Evolutionary conservation across 2,797 vertebrate genomes (phyloP), one percentile per base, ranked within the genome.

Genomic region (Spondyliosoma cantharus): DNA sequence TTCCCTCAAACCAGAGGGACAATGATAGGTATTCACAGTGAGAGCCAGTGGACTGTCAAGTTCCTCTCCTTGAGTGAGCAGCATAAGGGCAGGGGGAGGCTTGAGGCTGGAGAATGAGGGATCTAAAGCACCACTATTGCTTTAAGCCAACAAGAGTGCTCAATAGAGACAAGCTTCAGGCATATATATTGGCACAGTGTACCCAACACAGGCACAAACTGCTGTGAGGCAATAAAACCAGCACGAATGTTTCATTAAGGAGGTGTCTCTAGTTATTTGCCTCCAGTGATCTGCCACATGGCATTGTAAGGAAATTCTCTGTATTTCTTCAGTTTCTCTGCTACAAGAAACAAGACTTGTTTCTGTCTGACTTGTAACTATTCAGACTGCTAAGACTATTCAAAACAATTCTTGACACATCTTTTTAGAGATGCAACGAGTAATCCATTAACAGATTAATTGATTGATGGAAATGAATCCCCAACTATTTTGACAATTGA

Each of bases 21-120:
- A 95, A 95, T 93, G 93, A 92, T 91, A 82, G 76, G 90, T 90
- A 94, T 96, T 95, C 93, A 96, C 88, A 19, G 76, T 56, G 78
- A 74, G 89, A 83, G 78, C 86, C 86, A 88, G 74, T 85, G 88
- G 90, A 93, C 87, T 85, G 87, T 78, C 90, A 83, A 88, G 80
- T 81, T 85, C 67, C 85, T 81, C 84, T 91, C 81, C 86, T 89
- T 82, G 85, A 93, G 89, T 64, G 81, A 88, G 84, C 80, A 80
- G 80, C 80, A 63, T 83, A 75, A 85, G 87, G 87, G 77, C 77
- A 71, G 22, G 68, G 62, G 71, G 73, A 73, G 58, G 81, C 76
- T 4, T 63, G 45, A 48, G 79, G 76, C 84, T 78, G 82, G 69
- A 71, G 64, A 43, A 77, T 61, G 75, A 81, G 32, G 54, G 59